phyloP scores from a whole-genome alignment of 1,140 invertebrate species.

The Bombus polaris region DNA sequence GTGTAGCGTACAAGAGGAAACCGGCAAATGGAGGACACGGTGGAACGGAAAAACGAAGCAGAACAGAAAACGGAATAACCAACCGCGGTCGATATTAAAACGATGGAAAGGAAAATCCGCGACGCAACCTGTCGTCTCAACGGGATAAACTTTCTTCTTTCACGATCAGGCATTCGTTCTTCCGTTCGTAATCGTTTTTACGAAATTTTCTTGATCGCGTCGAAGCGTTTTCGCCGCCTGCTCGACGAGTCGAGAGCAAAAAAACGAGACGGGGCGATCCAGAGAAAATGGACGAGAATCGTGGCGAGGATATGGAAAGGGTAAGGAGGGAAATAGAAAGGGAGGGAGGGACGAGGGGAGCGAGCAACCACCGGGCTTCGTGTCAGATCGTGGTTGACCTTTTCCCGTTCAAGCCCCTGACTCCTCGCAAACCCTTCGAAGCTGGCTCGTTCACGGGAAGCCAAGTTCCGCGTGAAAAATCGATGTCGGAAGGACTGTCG shows the following conservation, averaged over 20 bases:
- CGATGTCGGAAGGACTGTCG: constrained; percentile 62
- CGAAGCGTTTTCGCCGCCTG: not conserved
- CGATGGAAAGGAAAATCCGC: constrained; percentile 34
- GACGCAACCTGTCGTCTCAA: constrained; percentile 3
- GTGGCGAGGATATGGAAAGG: not conserved
- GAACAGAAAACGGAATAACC: constrained; percentile 20
- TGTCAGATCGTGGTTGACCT: constrained; percentile 65
- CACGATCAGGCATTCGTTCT: not conserved
- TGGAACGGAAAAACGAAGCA: not conserved
- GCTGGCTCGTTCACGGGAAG: constrained; percentile 55
- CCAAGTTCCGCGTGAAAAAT: constrained; percentile 61
- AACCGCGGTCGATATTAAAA: constrained; percentile 57
- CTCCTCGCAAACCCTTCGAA: constrained; percentile 42
- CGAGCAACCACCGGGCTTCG: constrained; percentile 40
- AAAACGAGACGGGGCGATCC: not conserved
- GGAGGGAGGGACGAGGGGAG: constrained; percentile 1
- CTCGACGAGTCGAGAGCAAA: not conserved
- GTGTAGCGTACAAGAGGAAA: not conserved
- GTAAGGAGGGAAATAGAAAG: not conserved
- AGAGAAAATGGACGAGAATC: no score
- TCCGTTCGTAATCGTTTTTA: not conserved
- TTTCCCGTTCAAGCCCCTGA: constrained; percentile 62
- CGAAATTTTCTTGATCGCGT: not conserved
- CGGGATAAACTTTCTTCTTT: constrained; percentile 46
- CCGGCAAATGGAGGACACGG: not conserved